Conservation (phyloP, 2,113 vertebrate species). For the Pygoscelis adeliae region DNA sequence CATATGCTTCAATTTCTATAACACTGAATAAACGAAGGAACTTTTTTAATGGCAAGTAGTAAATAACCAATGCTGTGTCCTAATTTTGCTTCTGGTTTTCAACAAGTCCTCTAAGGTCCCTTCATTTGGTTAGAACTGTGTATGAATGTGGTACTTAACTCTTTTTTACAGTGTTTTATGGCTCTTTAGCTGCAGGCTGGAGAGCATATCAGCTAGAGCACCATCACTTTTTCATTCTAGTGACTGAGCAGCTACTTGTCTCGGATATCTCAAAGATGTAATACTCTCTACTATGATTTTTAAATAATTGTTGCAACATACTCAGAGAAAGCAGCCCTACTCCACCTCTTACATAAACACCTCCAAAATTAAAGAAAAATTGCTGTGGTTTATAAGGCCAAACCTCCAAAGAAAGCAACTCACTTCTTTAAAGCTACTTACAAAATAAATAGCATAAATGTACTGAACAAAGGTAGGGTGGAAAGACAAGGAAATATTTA, state of each 20-base stretch:
- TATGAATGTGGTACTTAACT: not conserved
- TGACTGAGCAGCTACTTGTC: not conserved
- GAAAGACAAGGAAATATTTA: not conserved
- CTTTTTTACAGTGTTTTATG: conserved; percentile 23
- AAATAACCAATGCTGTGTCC: not conserved
- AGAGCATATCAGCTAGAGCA: not conserved
- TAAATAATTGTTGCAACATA: not conserved
- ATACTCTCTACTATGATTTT: not conserved
- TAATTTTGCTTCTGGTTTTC: not conserved
- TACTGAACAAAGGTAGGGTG: not conserved
- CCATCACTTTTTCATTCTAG: conserved; percentile 21
- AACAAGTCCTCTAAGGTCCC: not conserved
- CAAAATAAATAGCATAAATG: not conserved
- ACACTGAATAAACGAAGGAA: not conserved
- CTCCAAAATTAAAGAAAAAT: not conserved
- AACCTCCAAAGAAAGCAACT: not conserved
- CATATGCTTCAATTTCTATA: not conserved
- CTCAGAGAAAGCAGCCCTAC: not conserved
- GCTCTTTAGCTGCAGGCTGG: conserved; percentile 1
- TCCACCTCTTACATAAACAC: not conserved
- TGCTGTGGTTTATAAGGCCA: not conserved
- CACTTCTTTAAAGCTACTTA: not conserved
- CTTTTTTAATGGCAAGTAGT: not conserved
- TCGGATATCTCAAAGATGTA: conserved; percentile 3
- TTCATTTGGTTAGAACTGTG: not conserved